These are phyloP conservation scores for Lamellibrachia luymesi DNA, from an alignment of 1,140 invertebrate genomes.

Conservation along the genomic window DNA sequence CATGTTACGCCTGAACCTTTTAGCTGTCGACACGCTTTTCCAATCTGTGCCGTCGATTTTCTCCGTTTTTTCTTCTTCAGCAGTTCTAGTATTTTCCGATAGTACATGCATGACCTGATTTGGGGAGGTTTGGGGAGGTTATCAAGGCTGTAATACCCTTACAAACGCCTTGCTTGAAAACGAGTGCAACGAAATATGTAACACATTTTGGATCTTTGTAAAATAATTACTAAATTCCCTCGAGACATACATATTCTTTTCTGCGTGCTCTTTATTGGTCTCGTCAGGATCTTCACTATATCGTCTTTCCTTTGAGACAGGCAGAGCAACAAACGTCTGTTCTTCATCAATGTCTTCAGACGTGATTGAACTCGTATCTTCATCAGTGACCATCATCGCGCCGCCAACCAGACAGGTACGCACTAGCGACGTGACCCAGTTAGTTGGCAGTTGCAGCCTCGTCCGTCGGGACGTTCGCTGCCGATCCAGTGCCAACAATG, in stretches of 20 bases:
- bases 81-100: not conserved
- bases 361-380: not conserved
- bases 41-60: not conserved
- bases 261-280: too few relatives aligned
- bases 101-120: not conserved
- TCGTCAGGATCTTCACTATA: not conserved
- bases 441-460: not conserved
- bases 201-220: not conserved
- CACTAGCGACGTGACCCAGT: not conserved
- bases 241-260: not conserved
- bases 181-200: not conserved
- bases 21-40: not conserved
- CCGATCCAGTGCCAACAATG: not conserved
- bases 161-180: not conserved
- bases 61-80: not conserved
- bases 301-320: not conserved
- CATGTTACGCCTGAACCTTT: not conserved
- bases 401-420: not conserved
- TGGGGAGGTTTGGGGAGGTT: not conserved
- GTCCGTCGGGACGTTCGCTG: not conserved
- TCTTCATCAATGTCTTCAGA: not conserved
- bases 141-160: not conserved
- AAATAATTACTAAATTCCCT: not conserved
- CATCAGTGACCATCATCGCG: not conserved
- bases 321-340: not conserved